Evolutionary conservation across 64 coral and sea anemone genomes (phyloP).

Genomic region (Orbicella faveolata): DNA sequence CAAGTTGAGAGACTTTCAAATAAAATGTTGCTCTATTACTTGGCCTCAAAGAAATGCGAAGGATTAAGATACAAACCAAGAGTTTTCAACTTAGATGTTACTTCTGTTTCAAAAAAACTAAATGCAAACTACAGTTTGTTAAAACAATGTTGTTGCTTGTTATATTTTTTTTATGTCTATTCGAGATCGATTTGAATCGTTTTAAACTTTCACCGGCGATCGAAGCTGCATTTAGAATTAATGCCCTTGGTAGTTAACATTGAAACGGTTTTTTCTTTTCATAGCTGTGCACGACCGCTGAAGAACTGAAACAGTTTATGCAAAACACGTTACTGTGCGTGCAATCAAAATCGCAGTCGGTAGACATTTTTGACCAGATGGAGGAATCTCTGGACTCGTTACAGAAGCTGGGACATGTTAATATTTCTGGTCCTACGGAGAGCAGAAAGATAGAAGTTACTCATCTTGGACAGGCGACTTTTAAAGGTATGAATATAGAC

Average conservation of each 20-base stretch:
- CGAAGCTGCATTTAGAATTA: too few relatives aligned
- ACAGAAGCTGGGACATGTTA: slow-evolving; percentile 63
- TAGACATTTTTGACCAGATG: slow-evolving; percentile 30
- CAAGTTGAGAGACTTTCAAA: too few relatives aligned
- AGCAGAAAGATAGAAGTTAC: slow-evolving; percentile 52
- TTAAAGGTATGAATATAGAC: slow-evolving; percentile 58
- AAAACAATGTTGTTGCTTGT: too few relatives aligned
- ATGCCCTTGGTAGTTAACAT: not conserved
- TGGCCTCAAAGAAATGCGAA: too few relatives aligned
- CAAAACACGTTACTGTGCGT: slow-evolving; percentile 69
- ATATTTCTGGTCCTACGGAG: not conserved
- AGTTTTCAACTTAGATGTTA: too few relatives aligned
- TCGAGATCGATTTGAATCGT: too few relatives aligned
- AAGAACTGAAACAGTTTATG: slow-evolving; percentile 65
- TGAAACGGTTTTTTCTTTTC: not conserved
- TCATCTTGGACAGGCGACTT: slow-evolving; percentile 75
- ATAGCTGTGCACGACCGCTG: slow-evolving; percentile 59
- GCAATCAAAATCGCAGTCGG: slow-evolving; percentile 39
- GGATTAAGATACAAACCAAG: too few relatives aligned
- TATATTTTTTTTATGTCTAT: too few relatives aligned
- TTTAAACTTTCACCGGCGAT: too few relatives aligned
- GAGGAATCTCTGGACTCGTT: slow-evolving; percentile 41
- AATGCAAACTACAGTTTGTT: too few relatives aligned
- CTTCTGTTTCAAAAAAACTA: too few relatives aligned
- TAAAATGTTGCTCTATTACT: too few relatives aligned